phyloP scores from a whole-genome alignment of 2,113 vertebrate species.

The Crotalus tigris region DNA sequence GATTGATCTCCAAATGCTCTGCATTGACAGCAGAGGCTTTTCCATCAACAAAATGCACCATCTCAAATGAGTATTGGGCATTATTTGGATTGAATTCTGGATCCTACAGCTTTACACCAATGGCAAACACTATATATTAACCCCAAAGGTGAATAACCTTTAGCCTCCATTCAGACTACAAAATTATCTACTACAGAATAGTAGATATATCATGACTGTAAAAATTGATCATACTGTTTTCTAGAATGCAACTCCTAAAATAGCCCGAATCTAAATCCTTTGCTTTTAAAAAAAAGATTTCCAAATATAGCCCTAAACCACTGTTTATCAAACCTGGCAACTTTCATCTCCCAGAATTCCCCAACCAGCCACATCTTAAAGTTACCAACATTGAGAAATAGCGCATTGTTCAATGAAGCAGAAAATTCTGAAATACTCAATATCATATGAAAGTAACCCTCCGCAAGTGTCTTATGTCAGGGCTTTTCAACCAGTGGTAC shows the following conservation, averaged over 20 bases:
- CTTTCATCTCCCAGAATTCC: neutral
- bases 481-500: too few relatives aligned
- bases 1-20: neutral
- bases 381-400: slow-evolving; percentile 10
- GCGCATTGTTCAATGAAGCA: neutral
- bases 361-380: neutral
- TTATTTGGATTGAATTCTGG: neutral
- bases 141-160: neutral
- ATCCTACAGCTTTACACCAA: neutral
- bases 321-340: neutral
- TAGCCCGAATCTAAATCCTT: neutral
- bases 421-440: neutral
- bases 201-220: neutral
- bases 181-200: neutral
- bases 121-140: neutral
- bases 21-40: neutral
- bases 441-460: slow-evolving; percentile 8
- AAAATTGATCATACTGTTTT: neutral
- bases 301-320: neutral
- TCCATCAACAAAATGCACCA: neutral
- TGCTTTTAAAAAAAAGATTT: neutral
- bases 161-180: neutral
- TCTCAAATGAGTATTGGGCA: neutral
- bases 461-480: neutral
- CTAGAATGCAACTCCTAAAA: neutral